A percentile compares a stretch with the other conserved stretches of the same genome.
Evolutionary conservation across 1,140 invertebrate species (phyloP).

Genomic region (Hypothenemus hampei): DNA sequence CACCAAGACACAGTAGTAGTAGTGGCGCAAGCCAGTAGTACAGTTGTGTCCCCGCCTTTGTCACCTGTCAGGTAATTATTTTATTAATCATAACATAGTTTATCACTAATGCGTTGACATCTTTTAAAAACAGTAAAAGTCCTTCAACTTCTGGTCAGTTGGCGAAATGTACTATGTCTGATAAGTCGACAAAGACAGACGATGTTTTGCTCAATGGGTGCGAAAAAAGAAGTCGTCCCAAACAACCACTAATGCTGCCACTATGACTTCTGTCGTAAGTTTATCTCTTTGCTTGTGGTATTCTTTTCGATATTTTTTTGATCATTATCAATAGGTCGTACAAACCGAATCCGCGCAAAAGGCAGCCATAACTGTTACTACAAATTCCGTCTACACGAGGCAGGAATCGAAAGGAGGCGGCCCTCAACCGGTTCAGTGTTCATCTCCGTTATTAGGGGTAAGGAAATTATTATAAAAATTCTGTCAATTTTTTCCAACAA

Average conservation of each 20-base stretch:
- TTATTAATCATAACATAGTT: too few relatives aligned
- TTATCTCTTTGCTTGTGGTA: too few relatives aligned
- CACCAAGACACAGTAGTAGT: conserved; percentile 19
- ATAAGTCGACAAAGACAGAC: conserved; percentile 53
- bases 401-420: conserved; percentile 20
- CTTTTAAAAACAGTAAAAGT: neutral
- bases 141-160: conserved; percentile 37
- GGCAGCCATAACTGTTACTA: conserved; percentile 12
- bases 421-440: conserved; percentile 9
- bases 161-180: conserved; percentile 48
- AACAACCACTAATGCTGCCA: conserved; percentile 47
- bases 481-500: neutral
- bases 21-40: conserved; percentile 48
- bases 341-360: conserved; percentile 23
- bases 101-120: too few relatives aligned
- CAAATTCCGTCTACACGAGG: conserved; percentile 3
- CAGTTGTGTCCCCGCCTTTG: conserved; percentile 56
- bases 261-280: conserved; percentile 44
- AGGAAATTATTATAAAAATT: neutral
- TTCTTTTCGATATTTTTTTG: too few relatives aligned
- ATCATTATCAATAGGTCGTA: too few relatives aligned
- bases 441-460: conserved; percentile 34
- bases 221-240: conserved; percentile 38
- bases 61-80: too few relatives aligned
- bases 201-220: conserved; percentile 43